These are phyloP conservation scores for Mustelus asterias DNA, from an alignment of 2,113 vertebrate species.

Conservation along the genomic window DNA sequence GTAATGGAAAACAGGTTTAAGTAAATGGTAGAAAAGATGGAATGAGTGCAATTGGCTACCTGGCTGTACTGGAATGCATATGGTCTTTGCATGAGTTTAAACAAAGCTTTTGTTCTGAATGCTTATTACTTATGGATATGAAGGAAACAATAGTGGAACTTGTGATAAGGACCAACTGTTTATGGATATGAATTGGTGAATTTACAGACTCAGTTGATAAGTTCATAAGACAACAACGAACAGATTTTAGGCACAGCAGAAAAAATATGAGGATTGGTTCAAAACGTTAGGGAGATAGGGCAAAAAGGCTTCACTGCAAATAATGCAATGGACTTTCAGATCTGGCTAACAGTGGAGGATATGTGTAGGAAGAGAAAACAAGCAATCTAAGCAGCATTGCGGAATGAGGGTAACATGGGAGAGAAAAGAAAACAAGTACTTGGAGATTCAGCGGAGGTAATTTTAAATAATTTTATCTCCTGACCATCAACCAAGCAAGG, in stretches of 20 bases:
- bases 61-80: neutral
- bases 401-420: neutral
- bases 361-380: neutral
- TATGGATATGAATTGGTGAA: neutral
- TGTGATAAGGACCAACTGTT: neutral
- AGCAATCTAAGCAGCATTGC: neutral
- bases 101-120: neutral
- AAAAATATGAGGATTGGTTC: neutral
- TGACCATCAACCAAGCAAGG: neutral
- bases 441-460: neutral
- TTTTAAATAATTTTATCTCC: neutral
- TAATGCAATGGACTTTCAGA: neutral
- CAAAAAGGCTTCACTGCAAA: neutral
- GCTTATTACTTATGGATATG: neutral
- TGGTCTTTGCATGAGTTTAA: neutral
- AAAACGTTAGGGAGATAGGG: neutral
- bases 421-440: neutral
- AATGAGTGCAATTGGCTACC: neutral
- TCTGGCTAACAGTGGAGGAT: neutral
- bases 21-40: neutral
- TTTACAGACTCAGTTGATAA: neutral
- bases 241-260: neutral
- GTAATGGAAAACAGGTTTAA: neutral
- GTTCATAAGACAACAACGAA: neutral
- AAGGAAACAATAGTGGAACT: neutral